Percentiles rank a stretch among this genome's conserved stretches.
Conservation (phyloP, 2,888 invertebrate species). For the Ennomos quercinarius region DNA sequence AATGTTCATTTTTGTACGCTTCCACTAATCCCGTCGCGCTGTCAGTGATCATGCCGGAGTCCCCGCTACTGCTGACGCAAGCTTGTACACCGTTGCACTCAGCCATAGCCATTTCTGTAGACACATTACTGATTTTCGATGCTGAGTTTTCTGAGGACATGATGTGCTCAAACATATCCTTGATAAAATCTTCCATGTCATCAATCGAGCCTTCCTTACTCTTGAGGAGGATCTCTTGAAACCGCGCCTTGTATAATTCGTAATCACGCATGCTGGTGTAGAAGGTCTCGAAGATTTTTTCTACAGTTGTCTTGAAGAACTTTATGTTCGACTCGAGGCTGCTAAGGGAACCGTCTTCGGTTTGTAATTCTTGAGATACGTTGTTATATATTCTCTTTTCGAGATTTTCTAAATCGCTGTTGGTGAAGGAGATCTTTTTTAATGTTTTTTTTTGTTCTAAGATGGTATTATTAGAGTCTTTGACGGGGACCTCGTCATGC, state of each 20-base stretch:
- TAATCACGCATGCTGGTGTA: conserved; percentile 66
- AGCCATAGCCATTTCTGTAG: conserved; percentile 10
- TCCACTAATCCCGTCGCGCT: conserved; percentile 46
- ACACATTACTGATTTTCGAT: conserved; percentile 37
- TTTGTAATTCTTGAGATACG: conserved; percentile 63
- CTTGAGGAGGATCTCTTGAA: conserved; percentile 66
- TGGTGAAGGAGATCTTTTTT: conserved; percentile 52
- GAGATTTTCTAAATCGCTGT: conserved; percentile 64
- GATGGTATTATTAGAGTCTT: conserved; percentile 51
- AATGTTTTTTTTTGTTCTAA: conserved; percentile 11
- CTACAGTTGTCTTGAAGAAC: conserved; percentile 69
- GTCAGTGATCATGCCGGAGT: conserved; percentile 16
- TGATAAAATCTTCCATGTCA: conserved; percentile 74
- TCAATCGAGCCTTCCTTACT: conserved; percentile 59
- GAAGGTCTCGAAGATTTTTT: conserved; percentile 73
- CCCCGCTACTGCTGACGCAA: conserved; percentile 23
- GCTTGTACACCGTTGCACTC: conserved; percentile 27
- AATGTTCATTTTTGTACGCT: conserved; percentile 66
- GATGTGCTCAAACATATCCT: conserved; percentile 72
- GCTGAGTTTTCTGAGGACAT: conserved; percentile 58
- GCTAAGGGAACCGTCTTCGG: conserved; percentile 52
- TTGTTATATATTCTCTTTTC: conserved; percentile 63
- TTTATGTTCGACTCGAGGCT: conserved; percentile 70
- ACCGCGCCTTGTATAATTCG: conserved; percentile 68
- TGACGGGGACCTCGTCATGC: conserved; percentile 67